Evolutionary conservation across 2,113 vertebrate species (phyloP).

Genomic region (Caretta caretta): DNA sequence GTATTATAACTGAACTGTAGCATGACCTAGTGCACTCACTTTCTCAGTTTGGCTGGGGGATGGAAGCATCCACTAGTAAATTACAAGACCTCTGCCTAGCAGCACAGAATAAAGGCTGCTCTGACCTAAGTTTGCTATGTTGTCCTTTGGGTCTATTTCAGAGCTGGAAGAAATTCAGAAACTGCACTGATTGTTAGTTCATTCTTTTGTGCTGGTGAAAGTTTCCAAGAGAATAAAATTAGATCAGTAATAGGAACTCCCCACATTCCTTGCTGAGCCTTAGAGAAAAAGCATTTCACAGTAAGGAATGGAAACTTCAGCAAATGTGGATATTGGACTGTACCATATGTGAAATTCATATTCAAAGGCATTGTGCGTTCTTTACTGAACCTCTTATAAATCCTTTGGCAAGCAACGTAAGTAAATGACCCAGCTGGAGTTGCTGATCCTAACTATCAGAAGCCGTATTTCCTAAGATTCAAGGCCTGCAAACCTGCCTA

Average conservation of each 20-base stretch:
- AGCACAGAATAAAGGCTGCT: neutral
- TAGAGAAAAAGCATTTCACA: constrained; percentile 30
- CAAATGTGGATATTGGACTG: constrained; percentile 64
- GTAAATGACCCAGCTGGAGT: constrained; percentile 70
- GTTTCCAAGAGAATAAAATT: constrained; percentile 48
- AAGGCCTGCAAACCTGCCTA: constrained; percentile 30
- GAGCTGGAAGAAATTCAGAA: constrained; percentile 52
- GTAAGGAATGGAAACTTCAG: constrained; percentile 36
- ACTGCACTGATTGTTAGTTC: constrained; percentile 14
- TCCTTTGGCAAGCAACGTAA: constrained; percentile 61
- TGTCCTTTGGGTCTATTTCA: neutral
- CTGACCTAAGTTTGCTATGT: neutral
- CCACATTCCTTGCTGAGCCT: constrained; percentile 50
- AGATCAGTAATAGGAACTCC: constrained; percentile 49
- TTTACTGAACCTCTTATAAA: constrained; percentile 69
- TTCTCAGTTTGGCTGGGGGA: neutral
- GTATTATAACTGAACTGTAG: neutral
- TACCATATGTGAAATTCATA: constrained; percentile 42
- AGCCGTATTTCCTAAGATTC: constrained; percentile 46
- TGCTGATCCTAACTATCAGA: constrained; percentile 51
- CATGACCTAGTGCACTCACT: neutral
- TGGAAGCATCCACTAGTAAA: neutral
- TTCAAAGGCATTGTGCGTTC: constrained; percentile 62
- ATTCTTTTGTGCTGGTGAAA: constrained; percentile 36
- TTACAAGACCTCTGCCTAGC: neutral